These are phyloP conservation scores for Sceloporus tristichus DNA, from an alignment of 2,113 vertebrate species.

Conservation along the genomic window DNA sequence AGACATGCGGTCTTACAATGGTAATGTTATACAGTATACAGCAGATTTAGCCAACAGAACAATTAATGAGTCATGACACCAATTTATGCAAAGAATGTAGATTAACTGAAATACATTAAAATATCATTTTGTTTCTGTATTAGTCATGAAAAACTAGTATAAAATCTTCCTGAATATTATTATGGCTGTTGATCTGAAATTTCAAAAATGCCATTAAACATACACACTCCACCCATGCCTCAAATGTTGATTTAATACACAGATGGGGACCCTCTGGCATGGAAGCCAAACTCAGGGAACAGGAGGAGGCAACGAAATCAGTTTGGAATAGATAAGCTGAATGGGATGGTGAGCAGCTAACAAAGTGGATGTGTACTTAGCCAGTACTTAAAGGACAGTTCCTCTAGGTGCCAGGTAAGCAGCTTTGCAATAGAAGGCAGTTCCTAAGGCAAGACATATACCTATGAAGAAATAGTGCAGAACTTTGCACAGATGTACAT, in stretches of 20 bases:
- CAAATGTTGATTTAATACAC: neutral
- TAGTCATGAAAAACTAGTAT: neutral
- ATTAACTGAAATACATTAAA: neutral
- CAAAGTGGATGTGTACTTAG: no score
- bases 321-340: no score
- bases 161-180: neutral
- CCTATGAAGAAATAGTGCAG: no score
- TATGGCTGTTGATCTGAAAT: neutral
- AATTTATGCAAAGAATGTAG: neutral
- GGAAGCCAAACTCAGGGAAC: no score
- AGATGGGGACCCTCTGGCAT: neutral
- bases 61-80: neutral
- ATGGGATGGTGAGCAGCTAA: no score
- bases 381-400: no score
- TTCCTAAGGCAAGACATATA: no score
- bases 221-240: neutral
- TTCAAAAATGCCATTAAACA: neutral
- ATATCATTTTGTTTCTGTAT: neutral
- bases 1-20: conserved; percentile 20
- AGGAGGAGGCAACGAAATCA: no score
- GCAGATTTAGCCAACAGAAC: neutral
- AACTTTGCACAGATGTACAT: no score
- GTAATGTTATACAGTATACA: neutral
- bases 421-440: no score
- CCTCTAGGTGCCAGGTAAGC: no score